phyloP scores from a whole-genome alignment of 1,140 invertebrate species.

The Dendrolimus punctatus region DNA sequence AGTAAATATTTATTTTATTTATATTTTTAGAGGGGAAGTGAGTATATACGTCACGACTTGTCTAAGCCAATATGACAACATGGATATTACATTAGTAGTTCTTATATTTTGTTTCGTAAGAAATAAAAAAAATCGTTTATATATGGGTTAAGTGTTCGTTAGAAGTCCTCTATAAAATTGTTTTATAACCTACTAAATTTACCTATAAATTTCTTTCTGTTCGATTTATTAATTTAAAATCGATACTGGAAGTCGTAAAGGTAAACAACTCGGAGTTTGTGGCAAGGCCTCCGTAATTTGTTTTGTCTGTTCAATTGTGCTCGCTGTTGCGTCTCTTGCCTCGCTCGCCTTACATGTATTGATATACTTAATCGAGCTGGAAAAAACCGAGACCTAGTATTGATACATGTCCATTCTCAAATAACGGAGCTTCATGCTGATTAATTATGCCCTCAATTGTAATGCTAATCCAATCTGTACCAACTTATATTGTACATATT shows the following conservation, averaged over 20 bases:
- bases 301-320: conserved; percentile 3
- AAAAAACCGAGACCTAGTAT: conserved; percentile 30
- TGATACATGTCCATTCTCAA: conserved; percentile 24
- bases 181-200: too few species aligned
- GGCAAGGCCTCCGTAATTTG: conserved; percentile 1
- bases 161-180: too few species aligned
- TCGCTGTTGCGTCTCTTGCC: background rate
- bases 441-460: conserved; percentile 34
- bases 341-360: background rate
- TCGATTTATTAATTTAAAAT: too few species aligned
- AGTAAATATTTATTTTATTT: too few species aligned
- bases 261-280: conserved; percentile 6
- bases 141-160: too few species aligned
- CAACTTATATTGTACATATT: background rate
- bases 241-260: conserved; percentile 2
- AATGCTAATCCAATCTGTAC: conserved; percentile 20
- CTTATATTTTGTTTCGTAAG: too few species aligned
- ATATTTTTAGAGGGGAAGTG: too few species aligned
- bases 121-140: too few species aligned
- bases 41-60: too few species aligned
- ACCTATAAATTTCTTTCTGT: too few species aligned
- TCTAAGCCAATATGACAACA: too few species aligned
- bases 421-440: conserved; percentile 34
- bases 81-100: too few species aligned
- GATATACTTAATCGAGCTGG: conserved; percentile 13